Base-by-base conservation (phyloP, 2,797 vertebrate species). In the Pteropus rufus region DNA sequence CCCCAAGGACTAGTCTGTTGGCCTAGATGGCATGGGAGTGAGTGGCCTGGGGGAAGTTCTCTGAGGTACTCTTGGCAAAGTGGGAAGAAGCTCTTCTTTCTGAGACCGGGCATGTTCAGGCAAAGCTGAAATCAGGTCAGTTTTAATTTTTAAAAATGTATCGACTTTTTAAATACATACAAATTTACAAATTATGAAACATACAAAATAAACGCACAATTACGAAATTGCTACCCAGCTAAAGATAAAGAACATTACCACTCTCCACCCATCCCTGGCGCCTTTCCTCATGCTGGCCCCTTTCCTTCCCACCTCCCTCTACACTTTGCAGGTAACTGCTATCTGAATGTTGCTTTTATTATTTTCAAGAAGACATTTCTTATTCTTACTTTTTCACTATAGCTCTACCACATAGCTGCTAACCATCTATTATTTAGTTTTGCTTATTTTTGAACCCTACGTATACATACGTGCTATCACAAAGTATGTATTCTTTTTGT, bases 71-170 rank as follows among this genome's bases (percentile, higher is more conserved):
- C 65, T 29, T 31, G 46, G 41, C 29, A 34, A 49, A 46, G 12
- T 11, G 9, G 12, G 7, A 39, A 41, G 49, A 65, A 26, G 8
- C 5, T 54, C 10, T 69, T 39, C 60, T 49, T 34, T 60, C n/a
- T 54, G 54, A 60, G 34, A 34, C 0, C 34, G 54, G 8, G 6
- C 31, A 65, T 79, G 41, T 73, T 79, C 7, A 24, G 52, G 54
- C 34, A 89, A 67, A 92, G 70, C 4, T 54, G 34, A 87, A 94
- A 80, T 46, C 18, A n/a, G 26, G 36, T 75, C 70, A 41, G 15
- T 34, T 85, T 96, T 82, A 72, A 79, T 44, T 72, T 73, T 94
- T 41, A 18, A 52, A 18, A 77, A 73, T 10, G 24, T 75, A 79
- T 56, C 5, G 9, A 44, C 31, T 81, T 77, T 80, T 84, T 23